A percentile compares a stretch with the other conserved stretches of the same genome.
Evolutionary conservation across 2,113 vertebrate genomes (phyloP).

Genomic region (Brachyistius frenatus): DNA sequence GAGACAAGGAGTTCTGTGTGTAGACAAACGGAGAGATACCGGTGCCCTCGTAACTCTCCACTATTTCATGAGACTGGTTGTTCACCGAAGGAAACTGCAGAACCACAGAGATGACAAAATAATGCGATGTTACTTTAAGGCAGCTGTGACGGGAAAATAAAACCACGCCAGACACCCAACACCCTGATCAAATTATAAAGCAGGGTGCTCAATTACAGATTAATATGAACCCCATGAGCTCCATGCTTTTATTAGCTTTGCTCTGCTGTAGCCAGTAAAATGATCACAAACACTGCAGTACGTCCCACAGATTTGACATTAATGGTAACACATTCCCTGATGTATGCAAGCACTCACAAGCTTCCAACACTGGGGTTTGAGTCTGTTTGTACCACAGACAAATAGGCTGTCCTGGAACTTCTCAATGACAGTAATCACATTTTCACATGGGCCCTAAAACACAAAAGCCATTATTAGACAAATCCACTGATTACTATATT

Average conservation of each 20-base stretch:
- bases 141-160: background rate
- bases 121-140: background rate
- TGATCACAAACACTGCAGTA: background rate
- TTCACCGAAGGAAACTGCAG: constrained; percentile 52
- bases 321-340: background rate
- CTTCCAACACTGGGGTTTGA: constrained; percentile 77
- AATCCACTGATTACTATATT: background rate
- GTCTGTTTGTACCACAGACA: constrained; percentile 82
- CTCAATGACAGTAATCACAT: constrained; percentile 81
- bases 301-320: background rate
- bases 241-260: constrained; percentile 9
- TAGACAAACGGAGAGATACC: constrained; percentile 77
- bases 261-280: background rate
- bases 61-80: constrained; percentile 53
- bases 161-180: background rate
- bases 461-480: constrained; percentile 30
- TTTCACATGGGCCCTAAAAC: constrained; percentile 71
- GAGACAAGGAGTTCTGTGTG: constrained; percentile 78
- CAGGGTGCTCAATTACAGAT: constrained; percentile 11
- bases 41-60: constrained; percentile 55
- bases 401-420: constrained; percentile 73
- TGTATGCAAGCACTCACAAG: constrained; percentile 67
- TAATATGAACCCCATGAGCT: constrained; percentile 2
- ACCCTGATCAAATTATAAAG: constrained; percentile 23
- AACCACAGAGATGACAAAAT: constrained; percentile 1